Base-by-base conservation (phyloP, 2,888 invertebrate species). In the Liposcelis brunnea region DNA sequence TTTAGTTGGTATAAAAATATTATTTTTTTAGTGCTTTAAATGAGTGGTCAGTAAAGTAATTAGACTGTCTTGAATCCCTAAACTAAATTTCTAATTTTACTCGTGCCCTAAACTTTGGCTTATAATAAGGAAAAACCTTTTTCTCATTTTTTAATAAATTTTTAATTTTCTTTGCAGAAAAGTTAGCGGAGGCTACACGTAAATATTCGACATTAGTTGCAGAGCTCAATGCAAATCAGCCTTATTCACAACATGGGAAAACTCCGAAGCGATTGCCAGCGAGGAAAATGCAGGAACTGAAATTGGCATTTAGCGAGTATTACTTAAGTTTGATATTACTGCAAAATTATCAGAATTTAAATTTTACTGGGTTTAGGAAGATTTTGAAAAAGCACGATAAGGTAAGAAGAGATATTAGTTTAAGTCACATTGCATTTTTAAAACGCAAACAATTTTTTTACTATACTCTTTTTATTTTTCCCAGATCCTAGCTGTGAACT, bases 381-480 rank as follows among this genome's bases (percentile, higher is more conserved):
- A 91, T 89, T 53, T 68, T 90, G 37, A 90, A 89, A 61, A 89
- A 89, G 61, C 87, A 87, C 61, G 89, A 89, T 61, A 89, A 89
- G 68, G 77, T 78, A 58, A 51, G 52, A 52, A 35, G 16, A 14
- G 43, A 32, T 10, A n/a, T 32, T 10, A 10, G 10, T 32, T 32
- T 32, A 10, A 10, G 10, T 32, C 10, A 4, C 16, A 7, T 10
- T 14, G 35, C 15, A 35, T 35, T 35, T 7, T 35, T 42, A 11
- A 8, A 15, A 14, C 16, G n/a, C 12, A 26, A 49, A 12, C 31
- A 21, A 7, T 34, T 48, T 48, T 36, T 34, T 26, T 18, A 15
- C 6, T 47, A n/a, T 35, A 14, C 11, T 14, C 32, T 45, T 48
- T 42, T 31, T n/a, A n/a, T n/a, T 35, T 31, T 35, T 42, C 40